These are phyloP conservation scores for Aselliscus stoliczkanus DNA, from an alignment of 2,797 vertebrate genomes.

Conservation along the genomic window DNA sequence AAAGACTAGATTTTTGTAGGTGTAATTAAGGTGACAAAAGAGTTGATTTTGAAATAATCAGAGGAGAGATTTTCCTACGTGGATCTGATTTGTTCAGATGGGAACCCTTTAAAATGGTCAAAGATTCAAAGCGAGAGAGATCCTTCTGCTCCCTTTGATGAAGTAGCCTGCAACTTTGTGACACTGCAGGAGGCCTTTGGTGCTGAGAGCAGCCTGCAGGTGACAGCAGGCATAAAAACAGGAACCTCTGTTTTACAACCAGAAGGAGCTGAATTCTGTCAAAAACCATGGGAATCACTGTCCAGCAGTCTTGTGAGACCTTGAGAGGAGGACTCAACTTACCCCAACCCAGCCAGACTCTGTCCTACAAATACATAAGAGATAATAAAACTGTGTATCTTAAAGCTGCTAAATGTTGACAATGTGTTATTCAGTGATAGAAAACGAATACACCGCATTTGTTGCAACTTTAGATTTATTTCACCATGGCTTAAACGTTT, in stretches of 20 bases:
- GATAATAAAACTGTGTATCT: neutral
- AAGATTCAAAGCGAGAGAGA: neutral
- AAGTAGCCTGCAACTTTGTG: neutral
- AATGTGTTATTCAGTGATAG: neutral
- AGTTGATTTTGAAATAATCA: neutral
- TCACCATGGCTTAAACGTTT: neutral
- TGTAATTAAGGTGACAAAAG: neutral
- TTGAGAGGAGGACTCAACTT: neutral
- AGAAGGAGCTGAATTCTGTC: neutral
- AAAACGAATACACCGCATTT: neutral
- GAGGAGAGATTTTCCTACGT: neutral
- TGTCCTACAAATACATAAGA: neutral
- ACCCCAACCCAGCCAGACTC: neutral
- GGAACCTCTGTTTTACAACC: neutral
- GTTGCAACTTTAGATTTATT: neutral
- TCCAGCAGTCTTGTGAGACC: neutral
- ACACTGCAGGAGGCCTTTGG: too few relatives aligned
- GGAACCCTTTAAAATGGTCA: neutral
- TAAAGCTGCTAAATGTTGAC: neutral
- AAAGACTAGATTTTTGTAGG: neutral
- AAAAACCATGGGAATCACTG: neutral
- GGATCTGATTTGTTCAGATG: neutral
- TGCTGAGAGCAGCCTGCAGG: neutral
- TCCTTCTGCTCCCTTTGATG: neutral
- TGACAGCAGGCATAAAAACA: neutral